Evolutionary conservation across 92 coral and sea anemone species (phyloP).

Genomic region (Epizoanthus fatuus): DNA sequence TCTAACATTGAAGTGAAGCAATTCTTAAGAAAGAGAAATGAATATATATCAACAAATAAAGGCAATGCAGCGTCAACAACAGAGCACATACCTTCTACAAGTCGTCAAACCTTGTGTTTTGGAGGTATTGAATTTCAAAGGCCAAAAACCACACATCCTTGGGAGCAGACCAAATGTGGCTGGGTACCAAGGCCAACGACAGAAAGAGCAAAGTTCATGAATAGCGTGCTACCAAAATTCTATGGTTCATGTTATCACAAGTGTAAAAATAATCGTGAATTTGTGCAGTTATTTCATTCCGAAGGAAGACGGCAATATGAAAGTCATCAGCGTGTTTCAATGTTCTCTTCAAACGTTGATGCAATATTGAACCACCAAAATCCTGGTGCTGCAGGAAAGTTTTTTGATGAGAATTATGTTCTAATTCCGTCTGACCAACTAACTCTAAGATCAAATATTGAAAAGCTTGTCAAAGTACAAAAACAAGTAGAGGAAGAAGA

Average conservation of each 20-base stretch:
- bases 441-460: slow-evolving; percentile 58
- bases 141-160: slow-evolving; percentile 54
- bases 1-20: slow-evolving; percentile 68
- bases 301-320: slow-evolving; percentile 63
- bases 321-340: slow-evolving; percentile 41
- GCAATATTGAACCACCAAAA: slow-evolving; percentile 46
- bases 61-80: not conserved
- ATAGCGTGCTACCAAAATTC: slow-evolving; percentile 46
- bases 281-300: slow-evolving; percentile 65
- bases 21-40: slow-evolving; percentile 51
- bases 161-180: slow-evolving; percentile 66
- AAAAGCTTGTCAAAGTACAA: slow-evolving; percentile 62
- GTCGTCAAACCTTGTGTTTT: slow-evolving; percentile 46
- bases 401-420: slow-evolving; percentile 61
- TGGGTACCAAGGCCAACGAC: slow-evolving; percentile 64
- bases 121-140: slow-evolving; percentile 60
- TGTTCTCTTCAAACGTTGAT: slow-evolving; percentile 38
- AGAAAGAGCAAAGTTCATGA: slow-evolving; percentile 62
- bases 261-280: slow-evolving; percentile 56
- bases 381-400: slow-evolving; percentile 69
- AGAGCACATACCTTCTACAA: slow-evolving; percentile 41
- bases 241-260: slow-evolving; percentile 44
- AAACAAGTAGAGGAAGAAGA: slow-evolving; percentile 55
- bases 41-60: slow-evolving; percentile 29
- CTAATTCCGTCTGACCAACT: slow-evolving; percentile 62